Conservation (phyloP, 1,140 invertebrate genomes). For the Anthonomus grandis region DNA sequence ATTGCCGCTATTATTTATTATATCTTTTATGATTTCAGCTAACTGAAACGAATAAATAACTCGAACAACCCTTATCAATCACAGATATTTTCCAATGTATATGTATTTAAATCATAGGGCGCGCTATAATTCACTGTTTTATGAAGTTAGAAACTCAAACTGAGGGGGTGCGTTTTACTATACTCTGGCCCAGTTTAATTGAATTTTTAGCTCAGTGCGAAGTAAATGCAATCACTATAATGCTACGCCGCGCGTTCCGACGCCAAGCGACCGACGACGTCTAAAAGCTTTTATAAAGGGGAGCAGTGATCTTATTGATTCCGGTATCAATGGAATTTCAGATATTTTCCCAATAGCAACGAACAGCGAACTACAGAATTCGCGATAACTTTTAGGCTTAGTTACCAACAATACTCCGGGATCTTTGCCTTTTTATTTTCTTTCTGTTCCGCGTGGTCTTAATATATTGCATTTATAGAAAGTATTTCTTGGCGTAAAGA, state of each 20-base stretch:
- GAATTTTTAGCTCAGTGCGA: slow-evolving; percentile 27
- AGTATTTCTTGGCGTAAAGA: too few relatives aligned
- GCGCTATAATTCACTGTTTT: slow-evolving; percentile 29
- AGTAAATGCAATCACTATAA: slow-evolving; percentile 29
- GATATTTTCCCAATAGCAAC: slow-evolving; percentile 22
- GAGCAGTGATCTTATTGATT: slow-evolving; percentile 25
- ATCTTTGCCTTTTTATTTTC: too few relatives aligned
- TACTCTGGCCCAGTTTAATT: slow-evolving; percentile 26
- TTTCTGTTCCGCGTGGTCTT: too few relatives aligned
- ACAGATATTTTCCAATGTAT: slow-evolving; percentile 26
- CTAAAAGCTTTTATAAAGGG: slow-evolving; percentile 29
- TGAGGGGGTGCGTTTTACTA: slow-evolving; percentile 11
- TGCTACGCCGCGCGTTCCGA: too few relatives aligned
- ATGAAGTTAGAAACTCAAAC: slow-evolving; percentile 28
- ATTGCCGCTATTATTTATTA: too few relatives aligned
- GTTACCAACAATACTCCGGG: too few relatives aligned
- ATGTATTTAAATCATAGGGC: slow-evolving; percentile 29
- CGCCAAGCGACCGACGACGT: too few relatives aligned
- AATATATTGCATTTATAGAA: too few relatives aligned
- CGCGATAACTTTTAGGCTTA: slow-evolving; percentile 15
- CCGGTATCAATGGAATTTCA: slow-evolving; percentile 20
- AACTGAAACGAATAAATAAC: too few relatives aligned
- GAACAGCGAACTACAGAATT: slow-evolving; percentile 11
- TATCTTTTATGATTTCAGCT: too few relatives aligned
- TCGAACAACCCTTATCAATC: too few relatives aligned